Evolutionary conservation across 2,797 vertebrate genomes (phyloP).

Genomic region (Spheniscus humboldti): DNA sequence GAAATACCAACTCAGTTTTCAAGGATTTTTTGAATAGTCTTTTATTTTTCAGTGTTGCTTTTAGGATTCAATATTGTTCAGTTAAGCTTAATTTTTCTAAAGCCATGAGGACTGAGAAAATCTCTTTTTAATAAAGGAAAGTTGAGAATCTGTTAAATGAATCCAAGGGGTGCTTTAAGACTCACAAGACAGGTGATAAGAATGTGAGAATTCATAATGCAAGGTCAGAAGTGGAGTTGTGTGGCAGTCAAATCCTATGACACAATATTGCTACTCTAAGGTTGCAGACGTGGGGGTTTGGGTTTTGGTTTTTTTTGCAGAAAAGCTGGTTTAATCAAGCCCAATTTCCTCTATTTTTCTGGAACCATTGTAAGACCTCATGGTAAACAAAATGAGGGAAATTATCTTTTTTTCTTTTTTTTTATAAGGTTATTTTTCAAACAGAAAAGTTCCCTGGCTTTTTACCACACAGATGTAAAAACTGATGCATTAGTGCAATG

Average conservation of each 20-base stretch:
- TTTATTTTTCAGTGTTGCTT: neutral
- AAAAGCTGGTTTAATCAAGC: neutral
- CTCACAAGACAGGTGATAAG: neutral
- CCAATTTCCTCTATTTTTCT: neutral
- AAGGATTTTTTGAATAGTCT: neutral
- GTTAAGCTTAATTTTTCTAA: neutral
- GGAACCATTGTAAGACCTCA: neutral
- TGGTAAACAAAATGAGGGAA: neutral
- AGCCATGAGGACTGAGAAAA: neutral
- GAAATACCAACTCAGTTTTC: neutral
- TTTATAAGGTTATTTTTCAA: neutral
- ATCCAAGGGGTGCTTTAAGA: neutral
- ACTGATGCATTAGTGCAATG: neutral
- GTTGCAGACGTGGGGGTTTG: neutral
- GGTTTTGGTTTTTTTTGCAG: too few relatives aligned
- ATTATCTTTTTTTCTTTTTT: neutral
- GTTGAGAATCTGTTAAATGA: neutral
- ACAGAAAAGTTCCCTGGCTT: neutral
- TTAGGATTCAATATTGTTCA: neutral
- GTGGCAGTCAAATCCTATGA: neutral
- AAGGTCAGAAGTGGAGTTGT: neutral
- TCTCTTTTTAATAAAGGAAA: neutral
- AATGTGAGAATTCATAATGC: neutral
- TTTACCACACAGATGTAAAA: neutral
- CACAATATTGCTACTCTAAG: neutral